Conservation (phyloP, 2,113 vertebrate species). For the Glareola pratincola region DNA sequence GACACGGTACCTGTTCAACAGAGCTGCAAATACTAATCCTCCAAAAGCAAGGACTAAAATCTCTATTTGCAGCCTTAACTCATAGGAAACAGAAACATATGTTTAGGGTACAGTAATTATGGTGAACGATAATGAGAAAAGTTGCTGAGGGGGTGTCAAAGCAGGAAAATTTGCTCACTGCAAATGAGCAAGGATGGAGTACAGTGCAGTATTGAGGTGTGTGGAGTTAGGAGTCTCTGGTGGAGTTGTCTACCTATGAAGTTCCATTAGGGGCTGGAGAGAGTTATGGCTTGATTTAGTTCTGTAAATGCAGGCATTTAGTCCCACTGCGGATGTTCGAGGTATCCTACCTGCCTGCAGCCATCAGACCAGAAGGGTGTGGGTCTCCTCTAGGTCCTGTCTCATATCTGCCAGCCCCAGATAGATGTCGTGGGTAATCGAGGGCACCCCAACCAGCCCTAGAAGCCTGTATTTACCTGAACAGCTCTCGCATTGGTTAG, state of each 20-base stretch:
- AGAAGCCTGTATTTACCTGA: background rate
- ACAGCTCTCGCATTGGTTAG: background rate
- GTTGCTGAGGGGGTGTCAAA: background rate
- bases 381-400: background rate
- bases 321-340: background rate
- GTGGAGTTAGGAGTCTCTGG: background rate
- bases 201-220: background rate
- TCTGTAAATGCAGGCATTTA: background rate
- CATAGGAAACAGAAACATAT: background rate
- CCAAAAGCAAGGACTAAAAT: background rate
- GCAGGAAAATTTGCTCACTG: background rate
- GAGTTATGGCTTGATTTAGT: background rate
- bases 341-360: background rate
- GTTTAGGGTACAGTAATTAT: background rate
- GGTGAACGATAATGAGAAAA: background rate
- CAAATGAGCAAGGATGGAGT: background rate
- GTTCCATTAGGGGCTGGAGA: background rate
- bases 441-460: background rate
- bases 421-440: background rate
- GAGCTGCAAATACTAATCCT: background rate
- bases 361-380: background rate
- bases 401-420: too few relatives aligned
- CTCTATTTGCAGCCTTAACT: background rate
- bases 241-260: background rate
- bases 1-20: background rate